These are phyloP conservation scores for Pogonognathellus flavescens DNA, from an alignment of 1,140 invertebrate species.

Conservation along the genomic window DNA sequence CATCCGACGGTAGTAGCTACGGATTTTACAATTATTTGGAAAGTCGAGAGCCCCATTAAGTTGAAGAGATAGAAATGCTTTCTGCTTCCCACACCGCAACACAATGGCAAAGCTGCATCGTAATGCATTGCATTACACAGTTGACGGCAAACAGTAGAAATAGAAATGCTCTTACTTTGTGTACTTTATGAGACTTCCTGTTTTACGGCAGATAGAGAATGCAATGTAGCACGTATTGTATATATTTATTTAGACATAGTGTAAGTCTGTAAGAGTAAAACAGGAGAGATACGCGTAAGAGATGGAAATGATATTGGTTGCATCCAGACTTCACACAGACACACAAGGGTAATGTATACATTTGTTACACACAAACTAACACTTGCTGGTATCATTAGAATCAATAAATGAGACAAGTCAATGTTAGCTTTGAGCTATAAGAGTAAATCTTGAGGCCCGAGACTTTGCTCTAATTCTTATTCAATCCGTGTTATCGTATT, in stretches of 20 bases:
- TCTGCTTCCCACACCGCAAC: slow-evolving; percentile 9
- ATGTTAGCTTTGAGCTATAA: slow-evolving; percentile 56
- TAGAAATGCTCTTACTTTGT: slow-evolving; percentile 30
- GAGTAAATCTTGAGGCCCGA: slow-evolving; percentile 54
- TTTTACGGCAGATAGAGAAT: slow-evolving; percentile 16
- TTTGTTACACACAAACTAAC: slow-evolving; percentile 19
- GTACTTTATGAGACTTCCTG: slow-evolving; percentile 33
- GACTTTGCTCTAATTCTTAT: slow-evolving; percentile 45
- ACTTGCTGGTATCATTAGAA: slow-evolving; percentile 63
- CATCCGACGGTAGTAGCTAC: background rate
- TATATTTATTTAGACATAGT: background rate
- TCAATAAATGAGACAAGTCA: slow-evolving; percentile 66
- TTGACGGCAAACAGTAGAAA: slow-evolving; percentile 20
- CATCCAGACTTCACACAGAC: slow-evolving; percentile 6
- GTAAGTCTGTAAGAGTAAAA: background rate
- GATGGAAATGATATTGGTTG: slow-evolving; percentile 27
- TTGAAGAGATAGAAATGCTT: slow-evolving; percentile 54
- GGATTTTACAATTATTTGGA: slow-evolving; percentile 64
- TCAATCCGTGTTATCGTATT: background rate
- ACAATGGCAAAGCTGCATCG: slow-evolving; percentile 24
- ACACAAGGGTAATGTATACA: background rate
- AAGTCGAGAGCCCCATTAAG: slow-evolving; percentile 61
- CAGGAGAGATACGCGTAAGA: slow-evolving; percentile 18
- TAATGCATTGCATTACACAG: slow-evolving; percentile 11
- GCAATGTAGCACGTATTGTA: no score